These are phyloP conservation scores for Trachemys scripta DNA, from an alignment of 2,113 vertebrate species.

Conservation along the genomic window DNA sequence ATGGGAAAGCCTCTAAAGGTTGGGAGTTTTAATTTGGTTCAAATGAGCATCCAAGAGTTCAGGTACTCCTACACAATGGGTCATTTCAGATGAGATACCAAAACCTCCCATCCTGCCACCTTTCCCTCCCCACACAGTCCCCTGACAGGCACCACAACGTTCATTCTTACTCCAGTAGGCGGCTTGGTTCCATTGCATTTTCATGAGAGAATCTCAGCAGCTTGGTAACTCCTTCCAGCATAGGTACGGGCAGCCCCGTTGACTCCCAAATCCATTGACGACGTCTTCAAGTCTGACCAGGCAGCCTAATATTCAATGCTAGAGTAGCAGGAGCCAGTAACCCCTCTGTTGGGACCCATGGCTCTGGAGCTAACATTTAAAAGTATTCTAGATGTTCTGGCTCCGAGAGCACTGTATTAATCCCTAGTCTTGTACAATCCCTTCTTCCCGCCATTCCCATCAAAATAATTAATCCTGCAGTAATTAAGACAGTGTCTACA, in stretches of 20 bases:
- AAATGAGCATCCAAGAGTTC: neutral
- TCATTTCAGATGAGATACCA: neutral
- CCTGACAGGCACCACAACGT: neutral
- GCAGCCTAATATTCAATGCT: neutral
- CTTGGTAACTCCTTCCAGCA: fast-evolving
- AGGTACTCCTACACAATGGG: neutral
- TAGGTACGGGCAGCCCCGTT: neutral
- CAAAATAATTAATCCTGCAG: neutral
- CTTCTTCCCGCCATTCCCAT: neutral
- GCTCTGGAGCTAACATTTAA: neutral
- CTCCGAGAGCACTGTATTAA: neutral
- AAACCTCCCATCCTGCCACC: neutral
- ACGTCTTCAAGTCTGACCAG: neutral
- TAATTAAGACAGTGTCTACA: neutral
- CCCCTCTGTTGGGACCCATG: neutral
- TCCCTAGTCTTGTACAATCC: neutral
- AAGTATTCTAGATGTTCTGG: neutral
- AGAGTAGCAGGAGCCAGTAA: neutral
- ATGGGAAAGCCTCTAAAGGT: neutral
- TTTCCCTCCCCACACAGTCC: neutral
- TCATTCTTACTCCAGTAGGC: neutral
- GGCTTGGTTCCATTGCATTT: neutral
- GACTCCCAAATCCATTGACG: neutral
- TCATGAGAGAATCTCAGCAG: fast-evolving
- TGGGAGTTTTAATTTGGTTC: neutral